Conservation (phyloP, 2,113 vertebrate species). For the Strix uralensis region DNA sequence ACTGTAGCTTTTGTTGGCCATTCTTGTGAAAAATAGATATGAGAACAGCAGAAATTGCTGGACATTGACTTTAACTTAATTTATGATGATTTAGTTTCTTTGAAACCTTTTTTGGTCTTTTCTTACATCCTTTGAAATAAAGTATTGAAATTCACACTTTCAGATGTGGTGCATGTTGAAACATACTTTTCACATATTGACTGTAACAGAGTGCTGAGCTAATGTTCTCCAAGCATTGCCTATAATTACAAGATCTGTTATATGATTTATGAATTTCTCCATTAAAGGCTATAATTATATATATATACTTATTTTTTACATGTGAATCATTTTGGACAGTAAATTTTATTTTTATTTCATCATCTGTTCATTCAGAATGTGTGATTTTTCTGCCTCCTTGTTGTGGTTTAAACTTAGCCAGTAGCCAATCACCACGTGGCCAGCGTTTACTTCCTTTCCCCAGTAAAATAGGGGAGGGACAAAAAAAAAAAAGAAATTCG, state of each 20-base stretch:
- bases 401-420: too few species aligned
- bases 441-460: too few species aligned
- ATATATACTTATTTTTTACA: background rate
- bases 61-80: background rate
- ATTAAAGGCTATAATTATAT: background rate
- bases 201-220: background rate
- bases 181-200: background rate
- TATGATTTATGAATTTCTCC: background rate
- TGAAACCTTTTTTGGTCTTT: background rate
- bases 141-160: background rate
- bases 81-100: background rate
- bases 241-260: background rate
- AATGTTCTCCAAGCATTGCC: background rate
- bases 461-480: too few species aligned
- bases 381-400: background rate
- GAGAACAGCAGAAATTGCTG: background rate
- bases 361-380: background rate
- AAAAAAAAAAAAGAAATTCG: too few species aligned
- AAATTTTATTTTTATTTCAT: background rate
- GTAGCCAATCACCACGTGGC: too few species aligned
- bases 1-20: rapidly evolving
- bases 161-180: background rate
- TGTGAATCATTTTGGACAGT: background rate
- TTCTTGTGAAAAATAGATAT: background rate
- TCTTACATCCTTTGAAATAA: background rate